phyloP scores from a whole-genome alignment of 2,888 invertebrate species.

The Coenonympha arcania region DNA sequence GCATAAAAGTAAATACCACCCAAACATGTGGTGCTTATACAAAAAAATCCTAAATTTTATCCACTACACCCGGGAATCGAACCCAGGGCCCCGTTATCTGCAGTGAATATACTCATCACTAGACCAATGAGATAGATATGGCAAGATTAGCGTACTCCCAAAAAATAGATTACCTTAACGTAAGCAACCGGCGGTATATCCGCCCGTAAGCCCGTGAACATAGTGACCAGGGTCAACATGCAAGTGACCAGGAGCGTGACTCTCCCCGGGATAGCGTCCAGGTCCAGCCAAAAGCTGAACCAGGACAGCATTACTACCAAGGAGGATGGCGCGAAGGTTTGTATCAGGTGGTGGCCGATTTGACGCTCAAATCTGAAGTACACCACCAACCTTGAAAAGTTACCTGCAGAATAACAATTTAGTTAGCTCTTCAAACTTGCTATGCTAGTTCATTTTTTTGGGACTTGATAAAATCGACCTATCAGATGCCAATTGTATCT shows the following conservation, averaged over 20 bases:
- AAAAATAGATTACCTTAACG: constrained; percentile 78
- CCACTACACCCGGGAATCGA: too few relatives aligned
- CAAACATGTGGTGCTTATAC: too few relatives aligned
- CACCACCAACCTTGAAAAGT: constrained; percentile 84
- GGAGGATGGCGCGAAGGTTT: constrained; percentile 88
- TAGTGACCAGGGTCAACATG: constrained; percentile 87
- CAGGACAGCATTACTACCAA: constrained; percentile 88
- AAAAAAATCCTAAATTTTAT: too few relatives aligned
- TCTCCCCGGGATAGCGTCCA: constrained; percentile 88
- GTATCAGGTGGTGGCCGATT: constrained; percentile 88
- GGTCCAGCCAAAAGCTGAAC: constrained; percentile 90
- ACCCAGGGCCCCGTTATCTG: too few relatives aligned
- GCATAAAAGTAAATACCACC: too few relatives aligned
- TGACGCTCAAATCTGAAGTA: constrained; percentile 87
- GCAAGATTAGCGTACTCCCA: too few relatives aligned
- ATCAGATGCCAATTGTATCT: too few relatives aligned
- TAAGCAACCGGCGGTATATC: constrained; percentile 91
- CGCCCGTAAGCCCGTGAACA: constrained; percentile 86
- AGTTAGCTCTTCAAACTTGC: too few relatives aligned
- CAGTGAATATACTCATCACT: too few relatives aligned
- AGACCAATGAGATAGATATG: too few relatives aligned
- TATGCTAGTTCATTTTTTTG: too few relatives aligned
- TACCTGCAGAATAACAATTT: constrained; percentile 66
- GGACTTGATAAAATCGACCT: too few relatives aligned
- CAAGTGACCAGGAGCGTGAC: constrained; percentile 87